These are phyloP conservation scores for Zelostemma sp. DNA, from an alignment of 1,140 invertebrate genomes.

Conservation along the genomic window DNA sequence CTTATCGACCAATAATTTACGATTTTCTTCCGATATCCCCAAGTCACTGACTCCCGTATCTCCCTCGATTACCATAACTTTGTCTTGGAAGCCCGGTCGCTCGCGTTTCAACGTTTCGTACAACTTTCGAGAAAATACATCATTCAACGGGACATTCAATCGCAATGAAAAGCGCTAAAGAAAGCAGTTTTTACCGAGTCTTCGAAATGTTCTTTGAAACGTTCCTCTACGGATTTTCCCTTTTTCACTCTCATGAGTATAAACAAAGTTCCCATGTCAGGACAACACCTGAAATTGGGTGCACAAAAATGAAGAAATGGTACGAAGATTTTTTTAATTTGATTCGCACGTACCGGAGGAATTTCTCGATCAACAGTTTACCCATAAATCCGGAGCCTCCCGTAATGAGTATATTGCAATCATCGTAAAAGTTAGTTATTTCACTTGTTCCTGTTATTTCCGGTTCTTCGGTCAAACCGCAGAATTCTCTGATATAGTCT, in stretches of 20 bases:
- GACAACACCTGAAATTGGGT: slow-evolving; percentile 73
- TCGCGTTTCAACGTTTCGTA: slow-evolving; percentile 68
- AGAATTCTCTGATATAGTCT: slow-evolving; percentile 34
- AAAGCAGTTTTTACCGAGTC: slow-evolving; percentile 62
- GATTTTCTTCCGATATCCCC: slow-evolving; percentile 72
- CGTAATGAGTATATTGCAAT: slow-evolving; percentile 64
- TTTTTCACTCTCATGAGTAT: slow-evolving; percentile 80
- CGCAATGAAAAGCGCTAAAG: neutral
- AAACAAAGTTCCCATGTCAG: slow-evolving; percentile 76
- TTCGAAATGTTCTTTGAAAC: slow-evolving; percentile 73
- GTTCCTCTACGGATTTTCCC: slow-evolving; percentile 72
- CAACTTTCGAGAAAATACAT: slow-evolving; percentile 60
- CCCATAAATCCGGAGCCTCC: slow-evolving; percentile 79
- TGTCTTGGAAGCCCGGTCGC: slow-evolving; percentile 64
- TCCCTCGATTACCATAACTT: slow-evolving; percentile 74
- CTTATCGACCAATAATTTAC: slow-evolving; percentile 66
- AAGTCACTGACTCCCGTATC: slow-evolving; percentile 73
- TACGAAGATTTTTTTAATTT: slow-evolving; percentile 11
- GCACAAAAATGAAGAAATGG: slow-evolving; percentile 3
- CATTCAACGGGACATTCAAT: slow-evolving; percentile 7
- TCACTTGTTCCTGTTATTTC: slow-evolving; percentile 40
- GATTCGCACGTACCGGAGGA: slow-evolving; percentile 65
- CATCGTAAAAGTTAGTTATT: slow-evolving; percentile 54
- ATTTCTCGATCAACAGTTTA: slow-evolving; percentile 77
- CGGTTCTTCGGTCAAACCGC: slow-evolving; percentile 31